phyloP scores from a whole-genome alignment of 2,797 vertebrate species.

The Avahi laniger region DNA sequence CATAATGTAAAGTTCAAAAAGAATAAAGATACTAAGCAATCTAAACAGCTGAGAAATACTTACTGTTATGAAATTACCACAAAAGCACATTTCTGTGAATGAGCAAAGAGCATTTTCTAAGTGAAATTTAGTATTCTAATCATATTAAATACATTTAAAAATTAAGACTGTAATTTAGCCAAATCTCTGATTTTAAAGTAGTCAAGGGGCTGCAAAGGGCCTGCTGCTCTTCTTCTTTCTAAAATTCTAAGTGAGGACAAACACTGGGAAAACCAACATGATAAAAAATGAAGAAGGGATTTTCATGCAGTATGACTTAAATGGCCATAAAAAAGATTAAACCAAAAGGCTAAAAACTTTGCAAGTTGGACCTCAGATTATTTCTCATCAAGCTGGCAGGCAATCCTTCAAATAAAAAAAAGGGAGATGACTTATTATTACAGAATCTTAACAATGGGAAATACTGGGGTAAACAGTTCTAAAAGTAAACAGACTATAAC shows the following conservation, averaged over 20 bases:
- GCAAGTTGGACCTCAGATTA: not conserved
- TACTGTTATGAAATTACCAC: not conserved
- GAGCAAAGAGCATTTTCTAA: not conserved
- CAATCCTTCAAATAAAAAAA: not conserved
- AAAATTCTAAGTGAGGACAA: conserved; percentile 43
- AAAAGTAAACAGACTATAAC: not conserved
- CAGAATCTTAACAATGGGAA: conserved; percentile 1
- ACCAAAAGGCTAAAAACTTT: not conserved
- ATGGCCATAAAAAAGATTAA: conserved; percentile 25
- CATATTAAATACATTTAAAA: conserved; percentile 37
- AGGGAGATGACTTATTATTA: not conserved
- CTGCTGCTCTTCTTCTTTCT: not conserved
- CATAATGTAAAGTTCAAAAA: conserved; percentile 10
- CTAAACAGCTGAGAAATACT: not conserved
- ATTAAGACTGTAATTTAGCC: not conserved
- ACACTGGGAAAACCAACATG: not conserved
- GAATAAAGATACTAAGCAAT: not conserved
- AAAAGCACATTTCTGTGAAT: conserved; percentile 12
- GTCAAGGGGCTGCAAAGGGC: not conserved
- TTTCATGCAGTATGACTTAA: not conserved
- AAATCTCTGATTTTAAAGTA: not conserved
- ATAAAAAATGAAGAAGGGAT: not conserved
- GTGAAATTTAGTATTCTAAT: conserved; percentile 34
- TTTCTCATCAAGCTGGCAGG: not conserved
- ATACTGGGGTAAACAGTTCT: not conserved